Evolutionary conservation across 2,888 invertebrate species (phyloP).

Genomic region (Rhaphigaster nebulosa): DNA sequence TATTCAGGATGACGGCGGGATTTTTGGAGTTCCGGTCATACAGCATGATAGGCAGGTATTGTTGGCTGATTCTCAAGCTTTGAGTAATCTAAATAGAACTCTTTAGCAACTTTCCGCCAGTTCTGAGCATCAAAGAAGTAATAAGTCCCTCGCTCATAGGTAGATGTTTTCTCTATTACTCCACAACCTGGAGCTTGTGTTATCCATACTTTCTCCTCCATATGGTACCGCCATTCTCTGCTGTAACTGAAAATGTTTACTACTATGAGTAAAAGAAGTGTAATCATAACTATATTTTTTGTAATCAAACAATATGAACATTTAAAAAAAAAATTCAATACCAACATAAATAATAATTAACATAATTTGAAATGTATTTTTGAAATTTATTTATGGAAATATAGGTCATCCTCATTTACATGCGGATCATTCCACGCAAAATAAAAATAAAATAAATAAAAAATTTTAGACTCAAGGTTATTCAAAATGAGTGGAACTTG

Average conservation of each 20-base stretch:
- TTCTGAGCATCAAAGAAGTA: constrained; percentile 99
- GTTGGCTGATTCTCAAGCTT: constrained; percentile 95
- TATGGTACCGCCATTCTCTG: constrained; percentile 99
- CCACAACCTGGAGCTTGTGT: constrained; percentile 96
- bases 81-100: constrained; percentile 98
- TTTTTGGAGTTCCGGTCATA: constrained; percentile 64
- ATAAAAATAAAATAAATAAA: no score
- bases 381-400: no score
- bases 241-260: constrained; percentile 79
- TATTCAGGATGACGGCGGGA: constrained; percentile 58
- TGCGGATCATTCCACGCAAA: no score
- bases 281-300: constrained; percentile 47
- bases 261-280: constrained; percentile 62
- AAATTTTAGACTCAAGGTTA: no score
- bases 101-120: constrained; percentile 99
- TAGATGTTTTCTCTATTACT: constrained; percentile 93
- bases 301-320: background rate
- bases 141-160: constrained; percentile 98
- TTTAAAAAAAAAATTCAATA: background rate
- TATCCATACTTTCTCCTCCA: constrained; percentile 99
- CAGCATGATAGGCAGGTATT: constrained; percentile 71
- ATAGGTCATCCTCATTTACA: no score
- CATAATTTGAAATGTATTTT: no score
- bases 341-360: no score
- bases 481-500: no score